phyloP scores from a whole-genome alignment of 2,797 vertebrate genomes.

The Enteromius viviparus region DNA sequence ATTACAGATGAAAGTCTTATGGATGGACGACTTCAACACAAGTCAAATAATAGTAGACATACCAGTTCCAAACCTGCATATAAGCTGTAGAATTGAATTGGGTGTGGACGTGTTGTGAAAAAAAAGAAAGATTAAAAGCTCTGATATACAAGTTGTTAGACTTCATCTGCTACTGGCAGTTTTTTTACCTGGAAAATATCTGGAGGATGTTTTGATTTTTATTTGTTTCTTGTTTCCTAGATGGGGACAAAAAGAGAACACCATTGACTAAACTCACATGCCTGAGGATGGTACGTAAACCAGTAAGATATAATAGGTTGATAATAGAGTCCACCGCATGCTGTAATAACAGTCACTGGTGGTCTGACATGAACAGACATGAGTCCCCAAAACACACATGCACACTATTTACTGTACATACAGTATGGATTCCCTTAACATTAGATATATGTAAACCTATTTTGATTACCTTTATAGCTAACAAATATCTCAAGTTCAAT shows the following conservation, averaged over 20 bases:
- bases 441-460: not conserved
- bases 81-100: not conserved
- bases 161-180: not conserved
- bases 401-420: not conserved
- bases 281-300: not conserved
- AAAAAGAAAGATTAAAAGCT: conserved; percentile 1
- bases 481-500: not conserved
- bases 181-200: not conserved
- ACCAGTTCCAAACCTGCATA: not conserved
- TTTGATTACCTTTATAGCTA: not conserved
- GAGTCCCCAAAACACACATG: not conserved
- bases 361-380: not conserved
- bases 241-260: not conserved
- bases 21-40: not conserved
- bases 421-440: not conserved
- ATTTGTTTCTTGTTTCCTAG: conserved; percentile 13
- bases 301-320: not conserved
- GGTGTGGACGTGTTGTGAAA: not conserved
- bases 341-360: not conserved
- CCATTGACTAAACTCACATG: not conserved
- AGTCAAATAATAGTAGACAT: conserved; percentile 7
- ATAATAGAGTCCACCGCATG: not conserved
- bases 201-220: not conserved
- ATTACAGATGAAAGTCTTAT: not conserved
- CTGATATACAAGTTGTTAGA: not conserved